A percentile compares a stretch with the other conserved stretches of the same genome.
Evolutionary conservation across 2,888 invertebrate genomes (phyloP).

Genomic region (Dyspetes luteomarginatus): DNA sequence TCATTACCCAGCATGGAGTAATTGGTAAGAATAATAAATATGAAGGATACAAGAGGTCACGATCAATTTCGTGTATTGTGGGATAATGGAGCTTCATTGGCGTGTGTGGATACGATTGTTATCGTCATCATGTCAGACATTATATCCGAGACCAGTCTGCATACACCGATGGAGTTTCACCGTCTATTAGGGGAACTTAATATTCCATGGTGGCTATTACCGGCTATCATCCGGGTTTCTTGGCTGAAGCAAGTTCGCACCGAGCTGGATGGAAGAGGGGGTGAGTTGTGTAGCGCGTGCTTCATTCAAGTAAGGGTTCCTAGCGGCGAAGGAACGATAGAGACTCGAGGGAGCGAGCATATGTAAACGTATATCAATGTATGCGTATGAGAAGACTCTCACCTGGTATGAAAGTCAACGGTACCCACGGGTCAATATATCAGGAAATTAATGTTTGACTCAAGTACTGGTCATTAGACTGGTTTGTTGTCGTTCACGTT

Average conservation of each 20-base stretch:
- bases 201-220: slow-evolving; percentile 58
- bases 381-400: slow-evolving; percentile 51
- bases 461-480: slow-evolving; percentile 79
- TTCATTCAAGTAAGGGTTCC: neutral
- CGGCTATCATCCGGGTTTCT: slow-evolving; percentile 42
- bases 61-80: neutral
- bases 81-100: neutral
- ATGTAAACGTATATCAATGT: no score
- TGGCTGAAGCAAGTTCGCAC: slow-evolving; percentile 30
- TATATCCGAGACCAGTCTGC: neutral
- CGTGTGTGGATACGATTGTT: slow-evolving; percentile 16
- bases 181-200: slow-evolving; percentile 58
- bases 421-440: slow-evolving; percentile 76
- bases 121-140: slow-evolving; percentile 30
- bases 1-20: neutral
- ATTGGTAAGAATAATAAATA: slow-evolving; percentile 12
- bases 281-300: neutral
- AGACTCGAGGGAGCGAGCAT: slow-evolving; percentile 45
- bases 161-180: slow-evolving; percentile 31
- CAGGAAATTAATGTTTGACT: slow-evolving; percentile 82
- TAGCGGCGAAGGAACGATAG: slow-evolving; percentile 56
- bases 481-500: slow-evolving; percentile 81
- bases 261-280: slow-evolving; percentile 1
- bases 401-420: slow-evolving; percentile 65
- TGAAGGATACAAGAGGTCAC: neutral